Conservation (phyloP, 2,888 invertebrate species). For the Caenorhabditis sp. region DNA sequence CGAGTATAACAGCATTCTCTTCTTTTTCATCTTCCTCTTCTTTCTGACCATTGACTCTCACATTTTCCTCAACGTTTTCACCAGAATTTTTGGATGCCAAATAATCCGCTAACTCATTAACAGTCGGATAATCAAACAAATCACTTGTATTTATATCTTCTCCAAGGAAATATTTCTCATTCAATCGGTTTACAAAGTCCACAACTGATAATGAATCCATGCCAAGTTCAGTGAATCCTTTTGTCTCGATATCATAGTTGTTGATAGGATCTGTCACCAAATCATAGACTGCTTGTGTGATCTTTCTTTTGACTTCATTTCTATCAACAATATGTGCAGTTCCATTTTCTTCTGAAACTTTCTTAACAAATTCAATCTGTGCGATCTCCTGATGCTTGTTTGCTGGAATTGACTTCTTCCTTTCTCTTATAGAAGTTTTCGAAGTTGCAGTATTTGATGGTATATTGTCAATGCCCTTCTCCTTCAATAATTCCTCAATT, state of each 20-base stretch:
- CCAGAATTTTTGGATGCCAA: conserved; percentile 19
- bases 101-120: conserved; percentile 44
- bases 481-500: conserved; percentile 25
- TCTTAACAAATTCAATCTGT: conserved; percentile 36
- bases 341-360: conserved; percentile 1
- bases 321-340: conserved; percentile 3
- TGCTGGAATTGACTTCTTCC: conserved; percentile 37
- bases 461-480: conserved; percentile 20
- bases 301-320: conserved; percentile 23
- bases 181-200: conserved; percentile 61
- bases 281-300: conserved; percentile 27
- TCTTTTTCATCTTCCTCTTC: conserved; percentile 6
- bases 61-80: background rate
- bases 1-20: background rate
- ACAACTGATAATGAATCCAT: conserved; percentile 64
- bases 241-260: conserved; percentile 26
- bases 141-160: conserved; percentile 49
- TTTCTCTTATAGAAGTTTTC: conserved; percentile 28
- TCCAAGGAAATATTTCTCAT: conserved; percentile 43
- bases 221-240: conserved; percentile 62
- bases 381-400: conserved; percentile 29
- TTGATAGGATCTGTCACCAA: conserved; percentile 34
- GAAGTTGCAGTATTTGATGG: conserved; percentile 17
- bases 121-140: conserved; percentile 54
- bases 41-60: background rate